Evolutionary conservation across 2,888 invertebrate genomes (phyloP).

Genomic region (Sphinx pinastri): DNA sequence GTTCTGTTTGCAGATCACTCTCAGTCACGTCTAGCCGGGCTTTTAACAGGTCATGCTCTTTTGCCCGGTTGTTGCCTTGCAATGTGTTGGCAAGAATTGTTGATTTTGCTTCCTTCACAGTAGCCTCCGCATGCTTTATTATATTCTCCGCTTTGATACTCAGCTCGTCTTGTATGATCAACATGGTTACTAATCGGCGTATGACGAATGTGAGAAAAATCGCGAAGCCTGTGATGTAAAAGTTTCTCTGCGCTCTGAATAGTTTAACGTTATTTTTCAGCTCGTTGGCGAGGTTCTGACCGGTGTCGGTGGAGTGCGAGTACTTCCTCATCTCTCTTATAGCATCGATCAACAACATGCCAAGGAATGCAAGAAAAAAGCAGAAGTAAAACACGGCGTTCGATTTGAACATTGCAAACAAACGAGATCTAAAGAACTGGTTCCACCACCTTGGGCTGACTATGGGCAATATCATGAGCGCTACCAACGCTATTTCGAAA

Average conservation of each 20-base stretch:
- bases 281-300: constrained; percentile 84
- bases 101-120: constrained; percentile 74
- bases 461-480: constrained; percentile 87
- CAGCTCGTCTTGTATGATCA: constrained; percentile 86
- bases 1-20: constrained; percentile 52
- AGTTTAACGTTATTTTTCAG: constrained; percentile 88
- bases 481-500: constrained; percentile 86
- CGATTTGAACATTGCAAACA: constrained; percentile 85
- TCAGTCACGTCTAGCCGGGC: constrained; percentile 51
- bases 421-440: constrained; percentile 88
- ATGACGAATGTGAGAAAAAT: constrained; percentile 89
- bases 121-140: constrained; percentile 87
- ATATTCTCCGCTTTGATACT: constrained; percentile 86
- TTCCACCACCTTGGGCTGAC: constrained; percentile 91
- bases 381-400: constrained; percentile 88
- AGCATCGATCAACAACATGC: constrained; percentile 88
- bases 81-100: constrained; percentile 56
- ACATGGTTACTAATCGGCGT: constrained; percentile 85
- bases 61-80: constrained; percentile 43
- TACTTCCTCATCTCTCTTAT: constrained; percentile 89
- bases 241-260: constrained; percentile 91
- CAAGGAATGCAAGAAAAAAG: constrained; percentile 82
- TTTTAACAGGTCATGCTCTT: constrained; percentile 47
- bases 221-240: constrained; percentile 91
- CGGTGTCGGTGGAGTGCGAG: constrained; percentile 71